Base-by-base conservation (phyloP, 2,888 invertebrate genomes). In the Drosophila siamana region DNA sequence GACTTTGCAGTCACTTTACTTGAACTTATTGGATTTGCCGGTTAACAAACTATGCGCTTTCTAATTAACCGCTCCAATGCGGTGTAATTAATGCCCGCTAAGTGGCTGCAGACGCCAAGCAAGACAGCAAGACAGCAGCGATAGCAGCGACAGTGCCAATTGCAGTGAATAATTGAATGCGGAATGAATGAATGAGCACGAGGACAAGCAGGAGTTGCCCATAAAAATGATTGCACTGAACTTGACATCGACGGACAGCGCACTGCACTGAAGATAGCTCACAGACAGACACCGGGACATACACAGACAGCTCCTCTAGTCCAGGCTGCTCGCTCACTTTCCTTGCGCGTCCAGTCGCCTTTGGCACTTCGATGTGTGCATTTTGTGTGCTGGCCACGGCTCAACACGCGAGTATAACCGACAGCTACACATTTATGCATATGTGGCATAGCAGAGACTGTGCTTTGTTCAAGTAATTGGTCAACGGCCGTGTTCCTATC, bases 11-110 rank as follows among this genome's bases (percentile, higher is more conserved):
- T 13, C n/a, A 55, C 62, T 33, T 22, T 65, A 68, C 61, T 61
- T 64, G 26, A 64, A 72, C 86, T 85, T 86, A 85, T 83, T 86
- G 86, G 79, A 83, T 86, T 85, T 83, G 70, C 83, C 69, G 85
- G 85, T 78, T 79, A 76, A 81, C 78, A 79, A 83, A 80, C 74
- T 73, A 78, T 85, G 72, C 68, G 75, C 71, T 75, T 79, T 67
- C 71, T 78, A 78, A 85, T 81, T 77, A 84, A 78, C 66, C 62
- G 56, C 30, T 54, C 36, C 60, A 71, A 51, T 41, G 51, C 60
- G 50, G 41, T 55, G 68, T 60, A 70, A 70, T 77, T 69, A 70
- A 66, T 69, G 54, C 22, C 44, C 22, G 46, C 54, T 41, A 69
- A 65, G 43, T 43, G 46, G 33, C 46, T 56, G 15, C 30, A 67